Percentiles rank a stretch among this genome's conserved stretches.
phyloP scores from a whole-genome alignment of 2,797 vertebrate species.

The Streptopelia turtur region DNA sequence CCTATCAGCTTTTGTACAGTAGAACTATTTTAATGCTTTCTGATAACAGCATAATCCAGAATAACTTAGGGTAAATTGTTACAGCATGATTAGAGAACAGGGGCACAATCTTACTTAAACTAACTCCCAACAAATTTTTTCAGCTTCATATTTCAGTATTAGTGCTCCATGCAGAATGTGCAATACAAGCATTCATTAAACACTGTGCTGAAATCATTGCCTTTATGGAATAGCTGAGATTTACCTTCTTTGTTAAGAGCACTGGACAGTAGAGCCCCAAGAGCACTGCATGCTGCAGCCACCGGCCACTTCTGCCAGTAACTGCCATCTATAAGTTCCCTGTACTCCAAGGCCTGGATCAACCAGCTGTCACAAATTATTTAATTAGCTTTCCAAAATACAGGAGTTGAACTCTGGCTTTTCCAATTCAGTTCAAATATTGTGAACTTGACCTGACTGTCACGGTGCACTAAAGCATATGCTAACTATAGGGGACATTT shows the following conservation, averaged over 20 bases:
- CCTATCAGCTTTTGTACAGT: not conserved
- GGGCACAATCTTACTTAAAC: not conserved
- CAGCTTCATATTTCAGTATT: not conserved
- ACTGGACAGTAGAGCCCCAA: not conserved
- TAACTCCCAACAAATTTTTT: not conserved
- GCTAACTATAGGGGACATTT: not conserved
- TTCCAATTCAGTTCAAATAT: constrained; percentile 40
- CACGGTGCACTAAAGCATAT: constrained; percentile 26
- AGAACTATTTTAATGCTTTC: not conserved
- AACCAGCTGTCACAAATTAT: constrained; percentile 62
- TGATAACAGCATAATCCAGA: not conserved
- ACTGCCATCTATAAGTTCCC: constrained; percentile 39
- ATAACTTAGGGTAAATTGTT: not conserved
- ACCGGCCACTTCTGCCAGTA: constrained; percentile 18
- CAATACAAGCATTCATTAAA: not conserved
- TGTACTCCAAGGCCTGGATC: constrained; percentile 9
- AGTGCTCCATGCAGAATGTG: not conserved
- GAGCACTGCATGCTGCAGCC: not conserved
- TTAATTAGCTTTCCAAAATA: constrained; percentile 71
- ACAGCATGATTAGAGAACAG: not conserved
- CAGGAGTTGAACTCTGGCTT: constrained; percentile 54
- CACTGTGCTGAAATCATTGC: not conserved
- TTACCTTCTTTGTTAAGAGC: not conserved
- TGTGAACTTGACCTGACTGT: constrained; percentile 5
- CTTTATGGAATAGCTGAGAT: not conserved